Evolutionary conservation across 2,888 invertebrate species (phyloP), one percentile per base, ranked within the genome.

Genomic region (Drosophila mercatorum): DNA sequence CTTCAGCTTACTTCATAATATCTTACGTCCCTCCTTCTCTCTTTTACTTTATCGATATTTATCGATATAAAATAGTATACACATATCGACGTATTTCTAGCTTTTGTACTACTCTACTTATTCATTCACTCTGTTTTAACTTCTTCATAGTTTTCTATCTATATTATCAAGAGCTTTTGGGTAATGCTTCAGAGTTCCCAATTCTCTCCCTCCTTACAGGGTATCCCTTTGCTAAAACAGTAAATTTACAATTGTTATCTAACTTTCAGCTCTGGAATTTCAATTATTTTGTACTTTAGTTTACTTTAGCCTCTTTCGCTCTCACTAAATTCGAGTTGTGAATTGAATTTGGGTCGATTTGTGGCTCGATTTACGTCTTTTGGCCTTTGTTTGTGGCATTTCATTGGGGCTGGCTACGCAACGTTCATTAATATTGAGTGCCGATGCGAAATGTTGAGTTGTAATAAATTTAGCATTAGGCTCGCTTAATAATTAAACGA

Each of bases 371-470:
- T 57, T 46, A 7, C n/a, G 46, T 22, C 28, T 41, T 52, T 52
- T 67, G 14, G 17, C 44, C 10, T 17, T 68, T 49, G 17, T 17
- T 44, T 68, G 49, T 40, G 44, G 14, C 44, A 44, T 53, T 78
- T 75, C 47, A 51, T 57, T 49, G 57, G 36, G 57, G 41, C 66
- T 62, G 66, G 66, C 70, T 31, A 40, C 46, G 63, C 67, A 74
- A 26, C 26, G 26, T 78, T 76, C 70, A 79, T 81, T 83, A 72
- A 72, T 60, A 59, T 68, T 69, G 59, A 79, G 49, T 46, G 84
- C 81, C 87, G 79, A 72, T 59, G 34, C 2, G 34, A 7, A 51
- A 61, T 65, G 64, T 65, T 68, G 66, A 49, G 55, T 17, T 61
- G 11, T n/a, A 61, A 40, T 34, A 26, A 46, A 38, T 47, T 51